Base-by-base conservation (phyloP, 1,140 invertebrate genomes). In the Drosophila azteca region DNA sequence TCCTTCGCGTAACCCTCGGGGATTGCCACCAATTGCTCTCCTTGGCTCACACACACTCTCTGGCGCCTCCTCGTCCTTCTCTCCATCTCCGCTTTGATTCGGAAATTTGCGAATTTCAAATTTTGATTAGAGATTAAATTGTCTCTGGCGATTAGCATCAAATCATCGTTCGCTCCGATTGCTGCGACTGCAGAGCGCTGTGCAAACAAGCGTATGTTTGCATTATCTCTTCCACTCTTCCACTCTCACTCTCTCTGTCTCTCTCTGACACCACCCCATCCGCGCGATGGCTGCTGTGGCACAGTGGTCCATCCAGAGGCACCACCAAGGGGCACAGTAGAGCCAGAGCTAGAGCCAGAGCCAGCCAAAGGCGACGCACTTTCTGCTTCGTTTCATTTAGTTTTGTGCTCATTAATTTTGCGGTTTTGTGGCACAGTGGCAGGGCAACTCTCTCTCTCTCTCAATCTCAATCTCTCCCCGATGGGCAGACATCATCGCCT, bases 71-170 rank as follows among this genome's bases (percentile, higher is more conserved):
- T 4, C 26, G 35, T 20, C 55, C 9, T 3, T 51, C 63, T 54
- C 53, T 53, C 48, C 63, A 62, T 57, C 60, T 49, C 45, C 24
- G 46, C 48, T 24, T 67, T 54, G 54, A 53, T 50, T 63, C 59
- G 79, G 79, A 78, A 82, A 87, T 85, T 88, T 88, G 78, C 58
- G 64, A 87, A 88, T 87, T 87, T 69, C 82, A 83, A 87, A 87
- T 87, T 87, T 88, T 87, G 83, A 87, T 87, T 87, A 83, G 82
- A 87, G 82, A 88, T 88, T 87, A 87, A 87, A 88, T 88, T 87
- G 82, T 87, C 82, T 79, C 79, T 88, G 75, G 70, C 79, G 82
- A 87, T 87, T 87, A 87, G 82, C 82, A 82, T 85, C 75, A 78
- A 58, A 78, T 66, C 49, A 78, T 66, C 48, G 72, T 55, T 72